phyloP scores from a whole-genome alignment of 2,888 invertebrate species.

The Aproaerema taeniolella region DNA sequence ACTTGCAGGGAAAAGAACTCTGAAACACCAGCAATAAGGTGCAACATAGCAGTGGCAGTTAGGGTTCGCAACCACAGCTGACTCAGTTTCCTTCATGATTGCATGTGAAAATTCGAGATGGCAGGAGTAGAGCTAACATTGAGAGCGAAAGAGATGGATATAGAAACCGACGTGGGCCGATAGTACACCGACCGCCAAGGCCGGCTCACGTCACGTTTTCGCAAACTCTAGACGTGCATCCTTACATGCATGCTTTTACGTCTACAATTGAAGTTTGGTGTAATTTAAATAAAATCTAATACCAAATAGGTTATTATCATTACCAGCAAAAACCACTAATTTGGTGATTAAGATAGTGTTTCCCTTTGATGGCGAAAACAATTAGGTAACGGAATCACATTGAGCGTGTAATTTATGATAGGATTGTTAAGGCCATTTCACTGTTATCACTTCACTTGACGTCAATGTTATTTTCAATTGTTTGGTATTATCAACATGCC shows the following conservation, averaged over 20 bases:
- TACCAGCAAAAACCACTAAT: too few species aligned
- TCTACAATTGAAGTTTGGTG: conserved; percentile 48
- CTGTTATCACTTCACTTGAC: not conserved
- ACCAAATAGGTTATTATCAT: too few species aligned
- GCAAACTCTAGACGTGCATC: conserved; percentile 64
- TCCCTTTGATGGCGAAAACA: too few species aligned
- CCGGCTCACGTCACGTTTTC: conserved; percentile 65
- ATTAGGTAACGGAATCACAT: too few species aligned
- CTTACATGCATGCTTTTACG: conserved; percentile 37
- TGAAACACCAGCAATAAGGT: conserved; percentile 34
- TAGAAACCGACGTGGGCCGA: conserved; percentile 45
- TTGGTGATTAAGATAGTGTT: too few species aligned
- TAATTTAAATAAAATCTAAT: too few species aligned
- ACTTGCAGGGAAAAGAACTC: conserved; percentile 31
- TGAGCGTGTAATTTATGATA: too few species aligned
- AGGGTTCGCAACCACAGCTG: conserved; percentile 41
- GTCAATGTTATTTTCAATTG: conserved; percentile 18
- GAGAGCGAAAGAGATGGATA: conserved; percentile 53
- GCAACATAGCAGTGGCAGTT: conserved; percentile 28
- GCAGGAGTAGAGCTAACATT: conserved; percentile 50
- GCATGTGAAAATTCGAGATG: conserved; percentile 64
- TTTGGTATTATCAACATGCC: not conserved
- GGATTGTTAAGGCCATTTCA: not conserved
- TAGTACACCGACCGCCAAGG: conserved; percentile 62
- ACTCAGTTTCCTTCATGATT: conserved; percentile 64